Evolutionary conservation across 2,113 vertebrate genomes (phyloP), one percentile per base, ranked within the genome.

Genomic region (Pseudorasbora parva): DNA sequence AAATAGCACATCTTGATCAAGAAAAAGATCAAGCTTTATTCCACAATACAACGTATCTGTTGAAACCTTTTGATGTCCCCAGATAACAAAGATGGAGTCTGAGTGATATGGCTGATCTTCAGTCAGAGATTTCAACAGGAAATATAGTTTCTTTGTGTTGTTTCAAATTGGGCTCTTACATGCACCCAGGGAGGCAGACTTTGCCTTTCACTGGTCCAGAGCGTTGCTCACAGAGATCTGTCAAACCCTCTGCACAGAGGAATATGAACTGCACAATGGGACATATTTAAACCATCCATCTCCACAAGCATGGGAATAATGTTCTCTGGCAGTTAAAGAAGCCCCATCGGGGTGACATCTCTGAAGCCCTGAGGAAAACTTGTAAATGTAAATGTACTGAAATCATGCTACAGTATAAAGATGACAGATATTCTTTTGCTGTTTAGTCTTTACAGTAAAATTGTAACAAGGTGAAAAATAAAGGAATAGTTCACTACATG

Each of bases 61-160:
- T 79, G 19, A 79, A 79, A 64, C 59, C 45, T 49, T 62, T 79
- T 79, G 41, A 49, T 66, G 2, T 73, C 49, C 57, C 60, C 51
- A 85, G 84, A 84, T 69, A 68, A 45, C 25, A 30, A 59, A 66
- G 56, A 69, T 17, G 64, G 59, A 9, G 57, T 88, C 74, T 83
- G 54, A 78, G 17, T 86, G 45, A 78, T 72, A 30, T 80, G 25
- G 56, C 74, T 84, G 75, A 57, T 88, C 83, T 86, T 27, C 86
- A 83, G 75, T 72, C 51, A 27, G 47, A 45, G 30, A 62, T 30
- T 84, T 17, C 54, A 71, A 87, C 43, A 74, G 73, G 68, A 78
- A 82, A 71, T 74, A 68, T 66, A 1, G 77, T 88, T 64, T 86
- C 30, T 87, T 80, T 82, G 74, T 69, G 82, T 14, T 71, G 77